A percentile compares a stretch with the other conserved stretches of the same genome.
These are phyloP conservation scores for Malaclemys terrapin DNA, from an alignment of 2,113 vertebrate species.

Conservation along the genomic window DNA sequence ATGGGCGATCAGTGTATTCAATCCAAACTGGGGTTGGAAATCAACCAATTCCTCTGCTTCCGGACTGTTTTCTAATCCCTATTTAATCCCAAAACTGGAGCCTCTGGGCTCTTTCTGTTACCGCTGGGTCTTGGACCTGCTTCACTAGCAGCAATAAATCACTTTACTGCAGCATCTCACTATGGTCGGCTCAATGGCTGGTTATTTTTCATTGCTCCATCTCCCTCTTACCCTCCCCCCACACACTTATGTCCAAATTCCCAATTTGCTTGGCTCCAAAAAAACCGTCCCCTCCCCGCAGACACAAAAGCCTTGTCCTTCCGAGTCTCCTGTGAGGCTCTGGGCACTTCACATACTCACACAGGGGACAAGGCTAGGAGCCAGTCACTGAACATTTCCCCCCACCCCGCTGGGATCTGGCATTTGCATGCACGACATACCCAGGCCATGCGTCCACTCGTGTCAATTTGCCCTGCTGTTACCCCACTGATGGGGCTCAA, in stretches of 20 bases:
- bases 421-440: neutral
- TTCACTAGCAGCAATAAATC: neutral
- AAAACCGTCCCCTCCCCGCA: no score
- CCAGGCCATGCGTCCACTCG: no score
- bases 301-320: neutral
- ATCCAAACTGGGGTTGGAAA: neutral
- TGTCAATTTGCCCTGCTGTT: neutral
- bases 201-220: neutral
- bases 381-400: neutral
- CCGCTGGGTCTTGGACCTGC: neutral
- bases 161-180: neutral
- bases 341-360: neutral
- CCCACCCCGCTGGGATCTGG: neutral
- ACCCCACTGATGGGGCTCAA: neutral
- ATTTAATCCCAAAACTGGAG: neutral
- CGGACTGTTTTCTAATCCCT: rapidly evolving
- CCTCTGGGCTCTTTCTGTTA: neutral
- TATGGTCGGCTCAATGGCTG: neutral
- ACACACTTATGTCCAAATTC: neutral
- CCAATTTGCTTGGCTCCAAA: neutral
- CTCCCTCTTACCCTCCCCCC: neutral
- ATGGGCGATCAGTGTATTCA: neutral
- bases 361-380: neutral
- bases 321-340: neutral
- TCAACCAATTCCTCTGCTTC: neutral